Base-by-base conservation (phyloP, 1,140 invertebrate genomes). In the Drosophila mayri region DNA sequence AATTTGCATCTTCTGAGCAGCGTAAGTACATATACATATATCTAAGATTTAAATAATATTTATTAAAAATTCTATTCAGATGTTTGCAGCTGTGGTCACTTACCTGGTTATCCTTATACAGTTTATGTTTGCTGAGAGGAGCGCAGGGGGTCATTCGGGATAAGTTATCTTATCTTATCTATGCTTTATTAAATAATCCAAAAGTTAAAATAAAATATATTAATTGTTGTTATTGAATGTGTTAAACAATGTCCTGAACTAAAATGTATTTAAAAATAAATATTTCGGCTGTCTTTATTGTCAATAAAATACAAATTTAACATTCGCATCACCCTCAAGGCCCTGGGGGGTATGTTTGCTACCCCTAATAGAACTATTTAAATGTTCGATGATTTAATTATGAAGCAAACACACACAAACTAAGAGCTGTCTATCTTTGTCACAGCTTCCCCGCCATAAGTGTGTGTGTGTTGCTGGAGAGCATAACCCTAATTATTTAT, bases 101-200 rank as follows among this genome's bases (percentile, higher is more conserved):
- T 92, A 92, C 28, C 61, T 92, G 28, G 91, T 92, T 37, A 92
- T 92, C 4, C 73, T 92, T n/a, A 86, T 92, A 40, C 91, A 92
- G 35, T 92, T 92, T 41, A 92, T 92, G 91, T 86, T 92, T 28
- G 79, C 81, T 12, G 91, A 92, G 44, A 84, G 79, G 22, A 70
- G 57, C 5, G 46, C 72, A 0, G 43, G 28, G 14, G 37, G 22
- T 12, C 18, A n/a, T 18, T n/a, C 16, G 14, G 30, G 37, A 16
- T 72, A n/a, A 25, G 3, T 4, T 25, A 25, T 25, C 25, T 25
- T 1, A 22, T 4, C 22, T 22, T 3, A 22, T 22, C 22, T 22
- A 22, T 25, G 25, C 25, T 4, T 25, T 25, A 25, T 25, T 25
- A 4, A 25, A 25, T 25, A 25, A 25, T 25, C 25, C 0, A 25